Evolutionary conservation across 2,888 invertebrate species (phyloP).

Genomic region (Pomacea canaliculata): DNA sequence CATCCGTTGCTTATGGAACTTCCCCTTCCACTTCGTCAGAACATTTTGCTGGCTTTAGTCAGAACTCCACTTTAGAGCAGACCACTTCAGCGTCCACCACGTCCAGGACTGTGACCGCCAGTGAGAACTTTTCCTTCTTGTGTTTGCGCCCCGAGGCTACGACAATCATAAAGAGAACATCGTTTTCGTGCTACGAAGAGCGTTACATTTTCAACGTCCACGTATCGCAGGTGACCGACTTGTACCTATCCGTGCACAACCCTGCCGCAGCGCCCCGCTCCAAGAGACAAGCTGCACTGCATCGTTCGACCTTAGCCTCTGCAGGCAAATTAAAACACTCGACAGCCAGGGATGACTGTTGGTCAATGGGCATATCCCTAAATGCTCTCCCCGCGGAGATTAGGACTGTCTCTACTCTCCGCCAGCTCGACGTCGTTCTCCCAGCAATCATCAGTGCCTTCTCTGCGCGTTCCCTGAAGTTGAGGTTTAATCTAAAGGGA

Average conservation of each 20-base stretch:
- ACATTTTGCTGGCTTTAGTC: no score
- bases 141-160: constrained; percentile 1
- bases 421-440: not conserved
- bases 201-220: constrained; percentile 3
- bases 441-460: not conserved
- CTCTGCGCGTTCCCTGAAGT: not conserved
- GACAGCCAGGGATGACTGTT: not conserved
- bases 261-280: not conserved
- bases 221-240: not conserved
- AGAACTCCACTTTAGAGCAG: no score
- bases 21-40: no score
- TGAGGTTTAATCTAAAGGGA: constrained; percentile 5
- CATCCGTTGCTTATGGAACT: no score
- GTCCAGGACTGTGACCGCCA: no score
- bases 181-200: constrained; percentile 11
- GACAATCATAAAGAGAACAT: constrained; percentile 5
- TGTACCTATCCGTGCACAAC: constrained; percentile 3
- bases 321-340: not conserved
- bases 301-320: no score
- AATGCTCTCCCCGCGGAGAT: not conserved
- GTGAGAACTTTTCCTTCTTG: not conserved
- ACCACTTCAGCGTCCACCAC: no score
- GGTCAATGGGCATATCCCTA: not conserved
- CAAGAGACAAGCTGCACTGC: not conserved
- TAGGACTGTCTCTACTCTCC: not conserved